Conservation (phyloP, 2,797 vertebrate genomes). For the Nyctibius grandis region DNA sequence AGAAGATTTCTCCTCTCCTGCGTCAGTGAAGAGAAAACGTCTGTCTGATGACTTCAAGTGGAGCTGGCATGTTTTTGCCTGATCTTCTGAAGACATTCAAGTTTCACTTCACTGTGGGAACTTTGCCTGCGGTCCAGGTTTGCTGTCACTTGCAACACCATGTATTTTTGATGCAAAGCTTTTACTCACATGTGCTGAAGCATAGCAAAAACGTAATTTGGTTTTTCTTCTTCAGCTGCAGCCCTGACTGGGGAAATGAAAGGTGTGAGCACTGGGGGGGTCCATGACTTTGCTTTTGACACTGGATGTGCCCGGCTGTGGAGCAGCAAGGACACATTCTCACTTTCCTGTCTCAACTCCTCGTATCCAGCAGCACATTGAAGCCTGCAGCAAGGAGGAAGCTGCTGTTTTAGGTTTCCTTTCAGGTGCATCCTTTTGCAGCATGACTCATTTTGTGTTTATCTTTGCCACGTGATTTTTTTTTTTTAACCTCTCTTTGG, state of each 20-base stretch:
- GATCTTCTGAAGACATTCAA: not conserved
- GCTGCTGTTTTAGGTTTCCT: not conserved
- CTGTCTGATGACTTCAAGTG: not conserved
- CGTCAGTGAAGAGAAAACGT: not conserved
- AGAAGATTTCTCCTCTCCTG: not conserved
- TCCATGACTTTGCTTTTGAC: not conserved
- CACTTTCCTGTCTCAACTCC: not conserved
- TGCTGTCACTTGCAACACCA: not conserved
- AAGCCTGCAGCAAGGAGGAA: not conserved
- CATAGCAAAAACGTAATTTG: not conserved
- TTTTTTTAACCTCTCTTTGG: not conserved
- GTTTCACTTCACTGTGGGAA: slow-evolving; percentile 30
- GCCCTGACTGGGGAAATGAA: not conserved
- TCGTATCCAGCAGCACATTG: not conserved
- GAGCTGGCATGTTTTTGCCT: not conserved
- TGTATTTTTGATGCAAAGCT: not conserved
- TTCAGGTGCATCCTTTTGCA: not conserved
- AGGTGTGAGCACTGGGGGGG: not conserved
- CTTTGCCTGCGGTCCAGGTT: not conserved
- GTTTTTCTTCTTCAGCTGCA: not conserved
- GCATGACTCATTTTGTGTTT: not conserved
- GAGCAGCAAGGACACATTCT: not conserved
- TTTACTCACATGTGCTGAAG: not conserved
- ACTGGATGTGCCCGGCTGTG: not conserved
- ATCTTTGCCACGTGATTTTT: not conserved